A percentile compares a stretch with the other conserved stretches of the same genome.
Conservation (phyloP, 1,140 invertebrate species). For the Neuroterus valhalla region DNA sequence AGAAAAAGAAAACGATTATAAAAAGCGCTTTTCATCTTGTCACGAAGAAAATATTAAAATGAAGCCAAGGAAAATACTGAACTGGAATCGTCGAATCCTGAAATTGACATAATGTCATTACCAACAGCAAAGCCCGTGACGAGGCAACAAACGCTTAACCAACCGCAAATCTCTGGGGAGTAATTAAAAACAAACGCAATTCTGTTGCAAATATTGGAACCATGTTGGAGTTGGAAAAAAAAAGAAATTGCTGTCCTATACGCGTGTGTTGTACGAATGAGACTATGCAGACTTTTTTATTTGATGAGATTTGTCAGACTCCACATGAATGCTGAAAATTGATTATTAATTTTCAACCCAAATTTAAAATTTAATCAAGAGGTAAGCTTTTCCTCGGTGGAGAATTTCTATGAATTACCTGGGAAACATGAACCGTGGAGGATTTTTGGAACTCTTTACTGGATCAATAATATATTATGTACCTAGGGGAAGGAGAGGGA, state of each 20-base stretch:
- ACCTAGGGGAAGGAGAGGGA: too few species aligned
- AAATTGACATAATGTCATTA: constrained; percentile 39
- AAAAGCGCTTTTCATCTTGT: too few species aligned
- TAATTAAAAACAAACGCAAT: constrained; percentile 36
- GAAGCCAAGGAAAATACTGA: too few species aligned
- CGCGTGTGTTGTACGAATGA: background rate
- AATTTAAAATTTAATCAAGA: constrained; percentile 8
- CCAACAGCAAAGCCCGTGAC: constrained; percentile 28
- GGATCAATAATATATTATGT: too few species aligned
- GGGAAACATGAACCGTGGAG: background rate
- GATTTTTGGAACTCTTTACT: too few species aligned
- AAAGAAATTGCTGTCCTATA: background rate
- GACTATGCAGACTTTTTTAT: background rate
- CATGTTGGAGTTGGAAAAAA: constrained; percentile 3
- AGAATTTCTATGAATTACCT: background rate
- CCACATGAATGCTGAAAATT: background rate
- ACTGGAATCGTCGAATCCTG: constrained; percentile 10
- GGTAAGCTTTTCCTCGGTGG: background rate
- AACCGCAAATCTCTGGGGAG: constrained; percentile 33
- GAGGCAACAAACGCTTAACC: constrained; percentile 30
- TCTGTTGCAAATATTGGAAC: constrained; percentile 17
- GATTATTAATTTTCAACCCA: constrained; percentile 14
- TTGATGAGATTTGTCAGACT: background rate
- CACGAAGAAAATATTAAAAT: too few species aligned
- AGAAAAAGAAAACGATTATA: too few species aligned